Conservation (phyloP, 2,888 invertebrate genomes). For the Argyresthia albistria region DNA sequence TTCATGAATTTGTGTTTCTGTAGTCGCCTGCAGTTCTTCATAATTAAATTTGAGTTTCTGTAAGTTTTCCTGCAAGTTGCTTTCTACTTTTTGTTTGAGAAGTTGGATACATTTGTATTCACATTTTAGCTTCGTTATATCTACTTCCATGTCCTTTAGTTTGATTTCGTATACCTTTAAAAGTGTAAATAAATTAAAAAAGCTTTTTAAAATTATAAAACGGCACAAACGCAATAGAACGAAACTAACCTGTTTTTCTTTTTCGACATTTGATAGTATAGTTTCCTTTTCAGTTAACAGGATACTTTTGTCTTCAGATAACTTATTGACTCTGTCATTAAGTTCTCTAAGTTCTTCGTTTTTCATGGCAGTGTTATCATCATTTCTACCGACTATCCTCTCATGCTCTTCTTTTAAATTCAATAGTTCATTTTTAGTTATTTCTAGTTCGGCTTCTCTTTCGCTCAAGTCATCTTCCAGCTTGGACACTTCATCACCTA, state of each 20-base stretch:
- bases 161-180: constrained; percentile 39
- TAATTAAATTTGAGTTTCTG: constrained; percentile 24
- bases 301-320: constrained; percentile 21
- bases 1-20: constrained; percentile 29
- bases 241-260: constrained; percentile 49
- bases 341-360: constrained; percentile 39
- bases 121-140: constrained; percentile 17
- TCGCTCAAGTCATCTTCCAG: constrained; percentile 44
- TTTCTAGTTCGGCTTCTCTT: constrained; percentile 46
- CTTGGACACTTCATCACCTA: constrained; percentile 28
- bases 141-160: constrained; percentile 25
- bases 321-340: constrained; percentile 28
- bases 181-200: constrained; percentile 10
- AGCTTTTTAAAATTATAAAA: constrained; percentile 11
- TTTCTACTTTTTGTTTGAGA: constrained; percentile 23
- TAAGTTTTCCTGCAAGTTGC: constrained; percentile 28
- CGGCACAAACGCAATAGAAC: constrained; percentile 18
- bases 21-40: constrained; percentile 23
- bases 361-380: constrained; percentile 32
- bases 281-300: constrained; percentile 25
- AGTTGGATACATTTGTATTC: constrained; percentile 21
- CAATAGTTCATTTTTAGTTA: constrained; percentile 40
- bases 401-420: constrained; percentile 40
- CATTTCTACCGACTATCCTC: constrained; percentile 25
- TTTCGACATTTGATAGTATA: constrained; percentile 19